Evolutionary conservation across 2,797 vertebrate species (phyloP), one percentile per base, ranked within the genome.

Genomic region (Florisuga fusca): DNA sequence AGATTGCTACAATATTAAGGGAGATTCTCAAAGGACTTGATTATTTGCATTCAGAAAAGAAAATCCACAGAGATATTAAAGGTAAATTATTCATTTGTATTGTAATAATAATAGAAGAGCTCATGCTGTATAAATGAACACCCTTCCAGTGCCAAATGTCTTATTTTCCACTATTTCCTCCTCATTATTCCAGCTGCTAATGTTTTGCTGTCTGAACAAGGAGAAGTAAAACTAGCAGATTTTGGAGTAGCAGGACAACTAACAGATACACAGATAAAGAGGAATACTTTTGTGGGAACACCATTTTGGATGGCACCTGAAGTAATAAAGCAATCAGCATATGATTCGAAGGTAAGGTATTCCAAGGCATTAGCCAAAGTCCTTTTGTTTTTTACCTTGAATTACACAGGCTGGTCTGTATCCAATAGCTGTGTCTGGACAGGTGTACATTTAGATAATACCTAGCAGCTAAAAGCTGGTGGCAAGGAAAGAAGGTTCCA

Each of bases 301-400:
- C 99, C 99, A 0, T 99, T 99, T 97, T 99, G 99, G 99, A 99
- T 99, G 99, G 99, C 99, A 12, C 99, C 99, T 12, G 99, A 99
- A 96, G 99, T 99, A 97, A 99, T 99, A 95, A 99, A 99, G 93
- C 99, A 99, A 87, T 99, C 99, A 0, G 99, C 99, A 8, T 99
- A 99, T 18, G 99, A 99, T 96, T 99, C 98, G 48, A 99, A 99
- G 99, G 99, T 99, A 95, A 97, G 96, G 10, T 77, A 41, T 77
- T 87, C 71, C 38, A 58, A 77, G 21, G 38, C 9, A 23, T 58
- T 71, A 45, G 13, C 20, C 23, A 9, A 76, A 50, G 18, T 55
- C 17, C 16, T 9, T 67, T 71, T 55, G 23, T 62, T 72, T 85
- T 82, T 68, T 58, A 64, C 18, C 23, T 74, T 67, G n/a, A 66